Conservation (phyloP, 2,797 vertebrate genomes). For the Lepilemur septentrionalis region DNA sequence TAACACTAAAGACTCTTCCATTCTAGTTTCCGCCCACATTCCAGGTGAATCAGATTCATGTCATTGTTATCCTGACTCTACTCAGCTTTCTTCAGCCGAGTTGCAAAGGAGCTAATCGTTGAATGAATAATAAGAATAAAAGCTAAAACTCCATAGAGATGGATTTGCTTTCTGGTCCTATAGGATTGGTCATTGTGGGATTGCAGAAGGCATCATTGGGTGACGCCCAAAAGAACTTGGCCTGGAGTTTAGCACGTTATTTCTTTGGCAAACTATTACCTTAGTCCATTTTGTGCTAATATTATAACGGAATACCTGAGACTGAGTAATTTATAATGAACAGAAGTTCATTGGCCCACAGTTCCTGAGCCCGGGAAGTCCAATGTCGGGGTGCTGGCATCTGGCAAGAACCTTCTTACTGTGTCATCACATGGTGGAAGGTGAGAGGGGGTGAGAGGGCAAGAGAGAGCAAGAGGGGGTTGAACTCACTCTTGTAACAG, state of each 20-base stretch:
- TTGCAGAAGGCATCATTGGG: not conserved
- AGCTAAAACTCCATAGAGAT: not conserved
- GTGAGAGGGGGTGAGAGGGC: too few relatives aligned
- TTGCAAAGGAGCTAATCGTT: not conserved
- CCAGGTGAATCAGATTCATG: not conserved
- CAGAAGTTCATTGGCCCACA: not conserved
- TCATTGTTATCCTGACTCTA: not conserved
- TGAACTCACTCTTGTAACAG: not conserved
- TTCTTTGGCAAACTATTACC: not conserved
- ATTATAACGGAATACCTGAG: not conserved
- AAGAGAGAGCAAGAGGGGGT: too few relatives aligned
- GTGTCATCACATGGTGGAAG: not conserved
- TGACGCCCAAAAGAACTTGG: rapidly evolving
- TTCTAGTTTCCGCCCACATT: not conserved
- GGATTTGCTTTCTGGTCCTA: not conserved
- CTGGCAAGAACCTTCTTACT: not conserved
- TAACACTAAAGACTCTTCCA: not conserved
- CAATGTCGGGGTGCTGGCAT: not conserved
- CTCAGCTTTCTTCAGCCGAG: not conserved
- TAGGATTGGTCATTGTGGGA: not conserved
- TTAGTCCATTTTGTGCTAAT: not conserved
- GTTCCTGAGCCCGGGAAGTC: not conserved
- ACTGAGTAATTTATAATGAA: not conserved
- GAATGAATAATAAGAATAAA: not conserved
- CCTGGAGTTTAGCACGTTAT: not conserved